Evolutionary conservation across 1,140 invertebrate species (phyloP), one percentile per base, ranked within the genome.

Genomic region (Anastatus disparis): DNA sequence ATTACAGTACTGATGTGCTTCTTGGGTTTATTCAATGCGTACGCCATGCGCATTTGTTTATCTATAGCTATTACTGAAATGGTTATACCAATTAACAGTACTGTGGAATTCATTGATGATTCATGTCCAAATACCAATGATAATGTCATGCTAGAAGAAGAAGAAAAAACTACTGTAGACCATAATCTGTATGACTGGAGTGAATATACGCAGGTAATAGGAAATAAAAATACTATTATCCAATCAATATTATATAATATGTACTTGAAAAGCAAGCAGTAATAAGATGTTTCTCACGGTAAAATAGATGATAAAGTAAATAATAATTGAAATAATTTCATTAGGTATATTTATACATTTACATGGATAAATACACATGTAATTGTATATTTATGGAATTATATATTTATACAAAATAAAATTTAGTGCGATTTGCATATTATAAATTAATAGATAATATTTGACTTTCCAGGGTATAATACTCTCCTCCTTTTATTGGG

Each of bases 1-100:
- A 88, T 94, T 53, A 88, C 95, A 76, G 91, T 93, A 1, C 84
- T 95, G 12, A 92, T 96, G 90, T 94, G 93, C 27, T 95, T 96
- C 79, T 81, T 94, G 73, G 94, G 93, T n/a, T 89, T 95, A 27
- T 89, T 91, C 22, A 95, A 94, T 79, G 92, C 95, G 2, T 97
- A 97, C 80, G 92, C 94, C 6, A 56, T 56, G 53, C 31, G 29
- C 22, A n/a, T 29, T 10, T 31, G 31, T n/a, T 22, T 56, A 31
- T 56, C 31, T 3, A 31, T 56, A 6, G n/a, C 15, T 22, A 56
- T 56, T 13, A 56, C 53, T 2, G 26, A 56, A 35, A 55, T 55
- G 53, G 53, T 55, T 3, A 9, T 31, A 2, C 12, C 29, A 29
- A 55, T n/a, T 1, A 22, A 55, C 8, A 9, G 15, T n/a, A 15